Evolutionary conservation across 2,797 vertebrate species (phyloP).

Genomic region (Platalea minor): DNA sequence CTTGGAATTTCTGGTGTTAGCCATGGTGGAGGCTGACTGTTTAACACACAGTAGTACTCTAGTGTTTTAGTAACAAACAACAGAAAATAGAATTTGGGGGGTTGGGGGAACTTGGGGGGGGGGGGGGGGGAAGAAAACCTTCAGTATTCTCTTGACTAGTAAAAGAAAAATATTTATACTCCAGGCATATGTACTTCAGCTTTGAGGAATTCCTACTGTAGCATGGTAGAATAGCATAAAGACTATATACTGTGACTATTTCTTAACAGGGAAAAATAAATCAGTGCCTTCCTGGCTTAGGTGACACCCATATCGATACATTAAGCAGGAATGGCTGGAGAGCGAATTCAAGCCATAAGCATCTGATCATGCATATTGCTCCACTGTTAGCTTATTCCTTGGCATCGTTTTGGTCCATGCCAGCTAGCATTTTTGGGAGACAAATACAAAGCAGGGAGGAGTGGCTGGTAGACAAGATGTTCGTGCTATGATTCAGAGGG

Average conservation of each 20-base stretch:
- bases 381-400: not conserved
- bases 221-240: not conserved
- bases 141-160: not conserved
- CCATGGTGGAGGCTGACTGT: not conserved
- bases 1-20: not conserved
- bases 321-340: not conserved
- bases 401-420: not conserved
- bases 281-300: not conserved
- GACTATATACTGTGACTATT: not conserved
- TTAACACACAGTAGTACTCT: not conserved
- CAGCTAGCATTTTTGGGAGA: not conserved
- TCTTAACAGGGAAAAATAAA: not conserved
- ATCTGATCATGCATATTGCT: not conserved
- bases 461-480: not conserved
- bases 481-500: not conserved
- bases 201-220: not conserved
- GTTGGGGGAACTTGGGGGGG: rapidly evolving
- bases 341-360: not conserved
- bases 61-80: not conserved
- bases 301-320: not conserved
- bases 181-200: not conserved
- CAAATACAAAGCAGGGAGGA: not conserved
- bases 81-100: not conserved
- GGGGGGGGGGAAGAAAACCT: rapidly evolving
- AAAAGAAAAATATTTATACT: not conserved